These are phyloP conservation scores for Meta bourneti DNA, from an alignment of 2,888 invertebrate genomes.

Conservation along the genomic window DNA sequence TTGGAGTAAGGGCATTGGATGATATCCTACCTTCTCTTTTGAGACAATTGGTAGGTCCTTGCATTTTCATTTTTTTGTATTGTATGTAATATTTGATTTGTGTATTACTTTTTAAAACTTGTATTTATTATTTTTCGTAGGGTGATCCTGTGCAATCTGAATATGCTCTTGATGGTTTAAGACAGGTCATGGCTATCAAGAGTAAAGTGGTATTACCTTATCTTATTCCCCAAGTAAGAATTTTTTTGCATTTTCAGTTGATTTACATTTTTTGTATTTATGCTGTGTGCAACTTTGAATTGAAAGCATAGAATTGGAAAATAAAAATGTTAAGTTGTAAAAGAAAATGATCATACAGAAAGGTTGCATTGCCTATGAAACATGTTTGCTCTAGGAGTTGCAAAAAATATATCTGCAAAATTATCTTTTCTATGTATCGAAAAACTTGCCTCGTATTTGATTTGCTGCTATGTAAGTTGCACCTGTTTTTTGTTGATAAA, in stretches of 20 bases:
- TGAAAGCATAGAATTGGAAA: not conserved
- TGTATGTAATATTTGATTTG: not conserved
- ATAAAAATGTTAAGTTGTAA: not conserved
- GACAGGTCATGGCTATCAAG: constrained; percentile 98
- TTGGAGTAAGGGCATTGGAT: constrained; percentile 95
- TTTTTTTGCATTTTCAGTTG: not conserved
- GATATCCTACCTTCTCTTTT: constrained; percentile 97
- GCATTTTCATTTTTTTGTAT: not conserved
- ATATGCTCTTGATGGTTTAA: constrained; percentile 94
- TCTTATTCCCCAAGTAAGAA: constrained; percentile 87
- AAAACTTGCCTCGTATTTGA: too few relatives aligned
- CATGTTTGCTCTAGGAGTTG: too few relatives aligned
- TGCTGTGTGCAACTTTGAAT: not conserved
- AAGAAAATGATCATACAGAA: not conserved
- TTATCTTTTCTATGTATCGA: not conserved
- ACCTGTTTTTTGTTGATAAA: too few relatives aligned
- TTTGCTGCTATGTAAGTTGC: not conserved
- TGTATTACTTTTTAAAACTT: not conserved
- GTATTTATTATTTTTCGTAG: constrained; percentile 79
- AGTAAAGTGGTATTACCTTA: constrained; percentile 97
- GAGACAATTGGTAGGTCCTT: constrained; percentile 84
- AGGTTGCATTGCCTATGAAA: too few relatives aligned
- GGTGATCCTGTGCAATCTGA: constrained; percentile 90
- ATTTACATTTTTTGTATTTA: not conserved
- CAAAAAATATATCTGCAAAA: not conserved